Conservation (phyloP, 2,888 invertebrate species). For the Sminthurinus aureus region DNA sequence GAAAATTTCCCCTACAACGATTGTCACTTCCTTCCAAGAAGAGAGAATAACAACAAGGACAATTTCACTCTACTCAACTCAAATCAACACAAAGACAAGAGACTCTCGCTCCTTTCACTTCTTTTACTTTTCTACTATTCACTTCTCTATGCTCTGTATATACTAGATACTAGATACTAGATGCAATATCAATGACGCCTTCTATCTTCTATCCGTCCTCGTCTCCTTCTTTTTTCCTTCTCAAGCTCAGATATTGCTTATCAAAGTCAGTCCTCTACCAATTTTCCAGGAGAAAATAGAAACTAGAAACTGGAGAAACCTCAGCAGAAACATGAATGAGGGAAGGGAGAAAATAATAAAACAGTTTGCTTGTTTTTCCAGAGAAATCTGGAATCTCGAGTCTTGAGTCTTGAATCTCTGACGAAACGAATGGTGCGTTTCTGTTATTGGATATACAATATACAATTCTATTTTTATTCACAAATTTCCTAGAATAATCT, state of each 20-base stretch:
- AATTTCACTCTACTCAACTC: constrained; percentile 33
- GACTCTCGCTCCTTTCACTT: background rate
- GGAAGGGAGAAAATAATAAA: background rate
- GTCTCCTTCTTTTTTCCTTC: background rate
- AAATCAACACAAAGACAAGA: background rate
- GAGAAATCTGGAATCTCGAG: background rate
- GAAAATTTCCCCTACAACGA: constrained; percentile 38
- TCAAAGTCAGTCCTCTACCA: constrained; percentile 2
- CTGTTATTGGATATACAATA: too few relatives aligned
- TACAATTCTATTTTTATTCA: too few relatives aligned
- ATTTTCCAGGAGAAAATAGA: background rate
- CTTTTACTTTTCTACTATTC: background rate
- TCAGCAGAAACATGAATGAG: background rate
- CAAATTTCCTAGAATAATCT: too few relatives aligned
- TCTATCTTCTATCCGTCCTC: background rate
- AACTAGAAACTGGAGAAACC: background rate
- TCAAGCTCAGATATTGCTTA: background rate
- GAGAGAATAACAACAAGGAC: constrained; percentile 25
- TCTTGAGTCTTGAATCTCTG: too few relatives aligned
- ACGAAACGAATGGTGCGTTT: too few relatives aligned
- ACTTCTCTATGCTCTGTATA: background rate
- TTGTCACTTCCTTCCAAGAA: constrained; percentile 26
- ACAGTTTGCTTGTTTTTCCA: background rate
- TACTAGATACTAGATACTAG: too few relatives aligned
- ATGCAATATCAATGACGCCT: background rate